Conservation (phyloP, 37 sponge, comb jelly and placozoan species). For the Ephydatia muelleri region DNA sequence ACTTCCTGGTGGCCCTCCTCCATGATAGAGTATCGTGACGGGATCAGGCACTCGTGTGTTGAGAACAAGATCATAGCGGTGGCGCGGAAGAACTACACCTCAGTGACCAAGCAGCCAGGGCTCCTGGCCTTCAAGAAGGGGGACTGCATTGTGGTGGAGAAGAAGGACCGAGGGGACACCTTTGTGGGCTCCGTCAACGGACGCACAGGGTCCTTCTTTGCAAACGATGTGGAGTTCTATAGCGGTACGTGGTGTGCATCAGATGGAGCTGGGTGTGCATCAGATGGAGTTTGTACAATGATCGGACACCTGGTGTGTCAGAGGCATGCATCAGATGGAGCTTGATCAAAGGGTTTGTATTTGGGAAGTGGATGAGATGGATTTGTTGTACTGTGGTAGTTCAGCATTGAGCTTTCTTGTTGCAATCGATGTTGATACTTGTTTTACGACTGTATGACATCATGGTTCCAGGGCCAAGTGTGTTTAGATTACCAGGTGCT, state of each 20-base stretch:
- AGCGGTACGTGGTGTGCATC: not conserved
- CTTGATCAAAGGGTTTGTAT: no score
- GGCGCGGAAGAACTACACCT: constrained; percentile 21
- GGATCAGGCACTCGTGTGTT: not conserved
- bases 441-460: no score
- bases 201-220: constrained; percentile 50
- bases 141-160: constrained; percentile 30
- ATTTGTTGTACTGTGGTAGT: no score
- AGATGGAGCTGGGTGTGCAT: not conserved
- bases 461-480: no score
- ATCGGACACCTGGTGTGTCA: no score
- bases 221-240: constrained; percentile 49
- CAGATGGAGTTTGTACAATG: not conserved
- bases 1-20: not conserved
- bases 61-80: constrained; percentile 18
- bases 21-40: not conserved
- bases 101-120: constrained; percentile 8
- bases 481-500: no score
- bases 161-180: not conserved
- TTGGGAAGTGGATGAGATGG: no score
- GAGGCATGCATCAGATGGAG: no score
- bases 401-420: no score
- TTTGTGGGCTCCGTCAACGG: constrained; percentile 38
- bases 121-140: constrained; percentile 41
- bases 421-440: no score